These are phyloP conservation scores for Zaprionus nigranus DNA, from an alignment of 1,140 invertebrate genomes.

Conservation along the genomic window DNA sequence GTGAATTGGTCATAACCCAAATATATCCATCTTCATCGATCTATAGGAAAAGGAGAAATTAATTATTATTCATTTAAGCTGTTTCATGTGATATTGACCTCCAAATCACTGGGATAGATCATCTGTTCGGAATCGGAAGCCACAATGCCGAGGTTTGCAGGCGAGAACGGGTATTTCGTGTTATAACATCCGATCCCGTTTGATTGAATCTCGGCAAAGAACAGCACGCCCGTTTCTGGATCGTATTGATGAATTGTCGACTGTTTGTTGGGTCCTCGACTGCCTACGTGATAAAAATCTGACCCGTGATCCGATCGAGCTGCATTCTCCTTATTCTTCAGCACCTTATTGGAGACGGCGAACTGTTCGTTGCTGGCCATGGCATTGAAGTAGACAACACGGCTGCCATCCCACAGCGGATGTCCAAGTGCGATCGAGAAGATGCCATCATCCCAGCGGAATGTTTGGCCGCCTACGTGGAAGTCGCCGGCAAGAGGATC, in stretches of 20 bases:
- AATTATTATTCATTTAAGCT: background rate
- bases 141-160: slow-evolving; percentile 86
- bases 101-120: slow-evolving; percentile 87
- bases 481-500: slow-evolving; percentile 89
- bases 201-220: slow-evolving; percentile 88
- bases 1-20: slow-evolving; percentile 87
- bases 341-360: slow-evolving; percentile 87
- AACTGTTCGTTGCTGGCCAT: slow-evolving; percentile 88
- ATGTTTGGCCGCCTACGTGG: slow-evolving; percentile 87
- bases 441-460: slow-evolving; percentile 90
- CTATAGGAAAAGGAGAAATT: background rate
- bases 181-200: slow-evolving; percentile 91
- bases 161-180: slow-evolving; percentile 84
- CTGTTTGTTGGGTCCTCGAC: slow-evolving; percentile 87
- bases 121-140: slow-evolving; percentile 86
- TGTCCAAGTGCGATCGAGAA: slow-evolving; percentile 88
- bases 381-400: slow-evolving; percentile 89
- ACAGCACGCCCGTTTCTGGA: slow-evolving; percentile 86
- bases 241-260: slow-evolving; percentile 88
- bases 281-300: slow-evolving; percentile 86
- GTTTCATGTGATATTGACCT: background rate
- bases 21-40: slow-evolving; percentile 86
- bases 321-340: slow-evolving; percentile 87
- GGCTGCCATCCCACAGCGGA: slow-evolving; percentile 85
- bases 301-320: slow-evolving; percentile 86